Conservation (phyloP, 2,797 vertebrate genomes). For the Dendrocincla tyrannina region DNA sequence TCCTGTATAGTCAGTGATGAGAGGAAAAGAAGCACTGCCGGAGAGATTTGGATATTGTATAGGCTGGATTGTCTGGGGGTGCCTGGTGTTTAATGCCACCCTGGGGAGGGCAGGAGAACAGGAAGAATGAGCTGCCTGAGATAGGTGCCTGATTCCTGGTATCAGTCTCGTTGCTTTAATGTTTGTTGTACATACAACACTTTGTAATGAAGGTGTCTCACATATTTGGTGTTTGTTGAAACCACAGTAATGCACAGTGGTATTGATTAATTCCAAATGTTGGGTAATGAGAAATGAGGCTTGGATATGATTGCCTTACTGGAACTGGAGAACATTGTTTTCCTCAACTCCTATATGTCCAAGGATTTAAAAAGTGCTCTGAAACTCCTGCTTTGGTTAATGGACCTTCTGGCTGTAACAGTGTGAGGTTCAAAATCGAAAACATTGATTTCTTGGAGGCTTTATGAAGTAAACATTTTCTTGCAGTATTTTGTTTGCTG, state of each 20-base stretch:
- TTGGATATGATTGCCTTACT: neutral
- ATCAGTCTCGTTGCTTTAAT: neutral
- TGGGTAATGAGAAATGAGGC: neutral
- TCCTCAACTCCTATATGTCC: neutral
- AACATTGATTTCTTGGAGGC: slow-evolving; percentile 31
- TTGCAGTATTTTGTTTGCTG: slow-evolving; percentile 23
- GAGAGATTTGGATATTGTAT: neutral
- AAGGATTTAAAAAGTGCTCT: neutral
- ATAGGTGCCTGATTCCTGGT: neutral
- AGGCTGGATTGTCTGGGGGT: neutral
- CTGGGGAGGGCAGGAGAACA: neutral
- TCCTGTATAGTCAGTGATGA: neutral
- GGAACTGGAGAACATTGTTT: neutral
- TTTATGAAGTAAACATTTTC: slow-evolving; percentile 47
- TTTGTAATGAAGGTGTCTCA: neutral
- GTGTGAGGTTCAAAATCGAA: neutral
- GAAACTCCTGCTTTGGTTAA: neutral
- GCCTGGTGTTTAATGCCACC: neutral
- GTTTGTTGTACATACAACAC: neutral
- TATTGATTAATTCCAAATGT: neutral
- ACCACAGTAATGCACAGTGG: neutral
- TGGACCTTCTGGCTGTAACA: slow-evolving; percentile 16
- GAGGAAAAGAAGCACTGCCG: neutral
- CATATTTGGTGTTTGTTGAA: neutral
- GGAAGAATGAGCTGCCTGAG: neutral